phyloP scores from a whole-genome alignment of 2,888 invertebrate genomes.

The Dicranocentrus wangi region DNA sequence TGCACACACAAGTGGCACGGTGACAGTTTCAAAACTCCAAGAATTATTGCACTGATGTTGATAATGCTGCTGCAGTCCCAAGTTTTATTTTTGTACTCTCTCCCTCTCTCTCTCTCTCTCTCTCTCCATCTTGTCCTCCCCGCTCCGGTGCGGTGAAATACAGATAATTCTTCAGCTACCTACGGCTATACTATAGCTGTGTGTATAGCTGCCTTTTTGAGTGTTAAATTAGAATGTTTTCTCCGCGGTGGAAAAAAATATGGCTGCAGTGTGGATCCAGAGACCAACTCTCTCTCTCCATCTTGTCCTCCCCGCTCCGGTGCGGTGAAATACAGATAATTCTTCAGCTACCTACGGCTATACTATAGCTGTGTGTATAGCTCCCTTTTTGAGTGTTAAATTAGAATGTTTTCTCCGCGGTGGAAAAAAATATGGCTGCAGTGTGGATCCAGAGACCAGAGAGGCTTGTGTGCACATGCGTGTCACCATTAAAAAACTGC shows the following conservation, averaged over 20 bases:
- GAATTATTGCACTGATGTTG: conserved; percentile 41
- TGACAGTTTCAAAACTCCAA: conserved; percentile 60
- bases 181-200: too few relatives aligned
- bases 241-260: not conserved
- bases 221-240: too few relatives aligned
- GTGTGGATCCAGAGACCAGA: not conserved
- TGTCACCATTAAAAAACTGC: too few relatives aligned
- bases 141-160: too few relatives aligned
- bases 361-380: not conserved
- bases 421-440: not conserved
- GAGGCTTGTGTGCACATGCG: too few relatives aligned
- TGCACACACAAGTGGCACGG: conserved; percentile 26
- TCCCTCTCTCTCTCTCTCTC: not conserved
- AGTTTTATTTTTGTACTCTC: conserved; percentile 35
- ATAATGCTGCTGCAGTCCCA: conserved; percentile 21
- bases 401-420: too few relatives aligned
- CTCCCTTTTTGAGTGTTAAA: not conserved
- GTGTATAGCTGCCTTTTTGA: not conserved
- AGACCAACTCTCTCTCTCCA: too few relatives aligned
- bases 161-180: too few relatives aligned
- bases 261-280: not conserved
- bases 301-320: too few relatives aligned
- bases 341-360: too few relatives aligned
- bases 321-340: too few relatives aligned
- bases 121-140: too few relatives aligned